A percentile compares a stretch with the other conserved stretches of the same genome.
Conservation (phyloP, 2,888 invertebrate species). For the Podotricha telesiphe region DNA sequence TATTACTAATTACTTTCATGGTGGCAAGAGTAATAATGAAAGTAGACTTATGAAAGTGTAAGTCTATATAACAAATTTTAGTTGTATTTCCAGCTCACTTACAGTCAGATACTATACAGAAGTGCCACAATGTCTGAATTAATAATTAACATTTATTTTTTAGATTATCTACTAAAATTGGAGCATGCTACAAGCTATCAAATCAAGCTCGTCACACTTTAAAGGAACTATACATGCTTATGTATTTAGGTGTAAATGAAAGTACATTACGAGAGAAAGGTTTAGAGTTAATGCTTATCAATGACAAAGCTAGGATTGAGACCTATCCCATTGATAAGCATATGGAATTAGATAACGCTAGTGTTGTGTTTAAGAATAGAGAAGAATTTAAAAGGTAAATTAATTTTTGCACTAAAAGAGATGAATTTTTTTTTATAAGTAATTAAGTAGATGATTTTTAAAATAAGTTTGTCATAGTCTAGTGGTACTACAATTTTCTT, state of each 20-base stretch:
- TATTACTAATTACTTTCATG: slow-evolving; percentile 57
- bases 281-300: slow-evolving; percentile 65
- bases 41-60: slow-evolving; percentile 62
- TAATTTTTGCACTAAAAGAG: neutral
- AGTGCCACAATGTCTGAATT: no score
- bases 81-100: no score
- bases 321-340: slow-evolving; percentile 65
- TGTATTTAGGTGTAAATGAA: slow-evolving; percentile 74
- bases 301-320: slow-evolving; percentile 64
- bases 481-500: no score
- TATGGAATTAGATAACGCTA: slow-evolving; percentile 65
- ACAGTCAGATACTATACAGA: no score
- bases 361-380: slow-evolving; percentile 64
- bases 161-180: slow-evolving; percentile 64
- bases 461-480: no score
- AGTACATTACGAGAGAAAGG: slow-evolving; percentile 66
- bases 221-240: slow-evolving; percentile 66
- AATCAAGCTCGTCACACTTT: slow-evolving; percentile 59
- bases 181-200: slow-evolving; percentile 67
- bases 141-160: slow-evolving; percentile 24
- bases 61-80: slow-evolving; percentile 43
- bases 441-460: no score
- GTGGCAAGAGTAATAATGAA: slow-evolving; percentile 51
- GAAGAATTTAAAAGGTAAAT: slow-evolving; percentile 70
- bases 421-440: no score